These are phyloP conservation scores for Odontothrips loti DNA, from an alignment of 2,888 invertebrate genomes.

Conservation along the genomic window DNA sequence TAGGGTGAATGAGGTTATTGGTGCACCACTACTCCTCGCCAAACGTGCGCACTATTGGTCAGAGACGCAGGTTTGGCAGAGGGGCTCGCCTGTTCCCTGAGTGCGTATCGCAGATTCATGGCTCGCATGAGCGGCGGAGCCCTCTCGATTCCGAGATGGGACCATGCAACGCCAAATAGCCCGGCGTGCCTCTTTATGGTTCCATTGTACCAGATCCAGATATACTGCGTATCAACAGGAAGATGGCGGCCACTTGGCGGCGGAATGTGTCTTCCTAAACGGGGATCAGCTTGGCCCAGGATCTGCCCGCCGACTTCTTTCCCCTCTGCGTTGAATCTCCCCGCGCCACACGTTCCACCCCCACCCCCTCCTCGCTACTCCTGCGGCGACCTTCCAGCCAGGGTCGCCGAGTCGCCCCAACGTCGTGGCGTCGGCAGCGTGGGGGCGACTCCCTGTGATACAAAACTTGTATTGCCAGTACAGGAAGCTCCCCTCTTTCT, in stretches of 20 bases:
- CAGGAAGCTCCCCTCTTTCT: neutral
- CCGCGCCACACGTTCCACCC: neutral
- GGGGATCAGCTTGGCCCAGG: neutral
- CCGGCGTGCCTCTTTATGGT: neutral
- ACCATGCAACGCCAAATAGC: neutral
- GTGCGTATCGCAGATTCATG: too few species aligned
- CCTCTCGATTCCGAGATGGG: too few species aligned
- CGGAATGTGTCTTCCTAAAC: neutral
- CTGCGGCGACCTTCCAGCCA: neutral
- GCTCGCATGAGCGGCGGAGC: too few species aligned
- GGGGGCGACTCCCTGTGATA: neutral
- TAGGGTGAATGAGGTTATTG: too few species aligned
- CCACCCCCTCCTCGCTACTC: neutral
- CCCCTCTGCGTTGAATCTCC: neutral
- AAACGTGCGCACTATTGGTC: too few species aligned
- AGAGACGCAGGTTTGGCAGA: too few species aligned
- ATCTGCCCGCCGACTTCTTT: too few species aligned
- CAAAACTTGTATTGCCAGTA: neutral
- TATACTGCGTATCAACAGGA: constrained; percentile 8
- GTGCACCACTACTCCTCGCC: too few species aligned
- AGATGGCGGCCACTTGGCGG: neutral
- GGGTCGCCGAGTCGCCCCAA: neutral
- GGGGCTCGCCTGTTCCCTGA: too few species aligned
- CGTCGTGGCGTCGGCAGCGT: neutral
- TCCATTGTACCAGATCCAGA: constrained; percentile 1